Conservation (phyloP, 2,113 vertebrate genomes). For the Microtus oregoni region DNA sequence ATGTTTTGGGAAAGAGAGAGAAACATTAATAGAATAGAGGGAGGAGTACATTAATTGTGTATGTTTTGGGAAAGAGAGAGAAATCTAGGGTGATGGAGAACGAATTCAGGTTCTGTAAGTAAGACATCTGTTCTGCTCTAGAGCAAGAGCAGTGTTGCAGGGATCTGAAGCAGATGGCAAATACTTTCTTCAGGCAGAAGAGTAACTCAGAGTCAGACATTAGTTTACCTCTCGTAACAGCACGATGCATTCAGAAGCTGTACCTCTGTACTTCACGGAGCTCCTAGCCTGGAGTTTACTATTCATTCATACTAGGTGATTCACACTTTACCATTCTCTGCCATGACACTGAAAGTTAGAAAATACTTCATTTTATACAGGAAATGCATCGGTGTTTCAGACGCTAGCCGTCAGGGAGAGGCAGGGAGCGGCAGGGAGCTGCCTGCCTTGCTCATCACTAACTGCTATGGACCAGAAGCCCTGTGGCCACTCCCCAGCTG, state of each 20-base stretch:
- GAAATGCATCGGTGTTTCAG: neutral
- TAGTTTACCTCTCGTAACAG: slow-evolving; percentile 24
- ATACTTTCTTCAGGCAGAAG: neutral
- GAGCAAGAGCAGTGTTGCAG: neutral
- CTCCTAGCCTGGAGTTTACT: neutral
- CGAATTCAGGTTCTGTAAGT: neutral
- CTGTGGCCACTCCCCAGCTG: neutral
- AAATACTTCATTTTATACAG: neutral
- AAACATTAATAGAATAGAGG: neutral
- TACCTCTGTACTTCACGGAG: neutral
- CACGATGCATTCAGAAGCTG: neutral
- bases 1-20: neutral
- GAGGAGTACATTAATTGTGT: neutral
- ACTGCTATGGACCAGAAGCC: neutral
- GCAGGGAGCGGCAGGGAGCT: neutral
- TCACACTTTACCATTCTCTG: neutral
- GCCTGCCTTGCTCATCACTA: neutral
- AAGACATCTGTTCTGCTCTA: neutral
- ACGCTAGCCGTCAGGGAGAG: neutral
- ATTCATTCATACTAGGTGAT: neutral
- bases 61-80: neutral
- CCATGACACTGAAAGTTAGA: neutral
- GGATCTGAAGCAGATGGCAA: neutral
- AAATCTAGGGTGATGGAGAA: neutral
- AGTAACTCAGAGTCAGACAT: neutral